phyloP scores from a whole-genome alignment of 2,113 vertebrate genomes.

The Nyctibius bracteatus region DNA sequence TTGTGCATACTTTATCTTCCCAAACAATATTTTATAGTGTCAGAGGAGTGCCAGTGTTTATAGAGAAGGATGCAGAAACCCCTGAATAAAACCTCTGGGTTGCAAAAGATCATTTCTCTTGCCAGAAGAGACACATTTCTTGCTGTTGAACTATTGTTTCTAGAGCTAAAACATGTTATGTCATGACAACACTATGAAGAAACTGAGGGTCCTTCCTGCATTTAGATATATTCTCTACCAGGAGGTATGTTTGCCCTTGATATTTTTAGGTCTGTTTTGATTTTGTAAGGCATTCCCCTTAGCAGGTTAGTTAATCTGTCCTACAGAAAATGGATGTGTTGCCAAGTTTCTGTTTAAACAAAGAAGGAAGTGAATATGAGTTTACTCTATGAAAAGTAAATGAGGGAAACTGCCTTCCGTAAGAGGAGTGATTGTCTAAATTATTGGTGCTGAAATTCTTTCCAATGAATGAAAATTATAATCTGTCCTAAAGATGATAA shows the following conservation, averaged over 20 bases:
- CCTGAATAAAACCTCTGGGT: neutral
- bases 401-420: neutral
- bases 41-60: neutral
- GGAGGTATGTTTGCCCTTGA: neutral
- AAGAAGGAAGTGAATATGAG: constrained; percentile 50
- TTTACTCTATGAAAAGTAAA: constrained; percentile 58
- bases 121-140: neutral
- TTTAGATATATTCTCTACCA: neutral
- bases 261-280: constrained; percentile 38
- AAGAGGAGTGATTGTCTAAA: constrained; percentile 33
- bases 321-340: constrained; percentile 27
- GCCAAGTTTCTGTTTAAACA: constrained; percentile 64
- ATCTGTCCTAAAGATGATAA: neutral
- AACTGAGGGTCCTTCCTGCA: neutral
- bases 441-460: constrained; percentile 20
- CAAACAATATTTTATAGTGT: neutral
- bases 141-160: neutral
- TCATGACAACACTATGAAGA: neutral
- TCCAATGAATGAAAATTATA: neutral
- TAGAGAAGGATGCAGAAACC: neutral
- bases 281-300: neutral
- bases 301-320: constrained; percentile 49
- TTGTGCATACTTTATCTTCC: neutral
- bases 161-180: neutral
- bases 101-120: neutral